Evolutionary conservation across 2,797 vertebrate species (phyloP).

Genomic region (Etheostoma nigrum): DNA sequence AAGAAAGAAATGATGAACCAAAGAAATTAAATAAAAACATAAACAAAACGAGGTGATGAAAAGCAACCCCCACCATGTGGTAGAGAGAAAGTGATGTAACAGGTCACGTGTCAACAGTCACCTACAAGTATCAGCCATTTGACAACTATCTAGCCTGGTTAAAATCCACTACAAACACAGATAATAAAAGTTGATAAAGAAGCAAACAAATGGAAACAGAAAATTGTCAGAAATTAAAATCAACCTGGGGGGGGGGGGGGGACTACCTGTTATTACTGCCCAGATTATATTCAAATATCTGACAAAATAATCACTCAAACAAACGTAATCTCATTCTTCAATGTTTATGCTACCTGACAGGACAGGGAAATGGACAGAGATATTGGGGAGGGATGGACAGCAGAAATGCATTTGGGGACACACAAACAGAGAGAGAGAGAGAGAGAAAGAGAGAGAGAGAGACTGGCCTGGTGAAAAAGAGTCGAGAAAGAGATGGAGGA

Average conservation of each 20-base stretch:
- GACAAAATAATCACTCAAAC: slow-evolving; percentile 48
- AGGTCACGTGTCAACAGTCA: slow-evolving; percentile 75
- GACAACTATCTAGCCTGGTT: slow-evolving; percentile 63
- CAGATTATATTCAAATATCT: slow-evolving; percentile 48
- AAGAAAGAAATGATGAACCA: slow-evolving; percentile 85
- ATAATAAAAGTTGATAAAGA: slow-evolving; percentile 41
- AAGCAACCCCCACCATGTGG: slow-evolving; percentile 79
- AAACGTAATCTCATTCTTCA: slow-evolving; percentile 39
- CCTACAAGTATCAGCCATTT: slow-evolving; percentile 68
- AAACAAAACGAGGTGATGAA: slow-evolving; percentile 81
- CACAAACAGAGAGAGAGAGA: slow-evolving; percentile 55
- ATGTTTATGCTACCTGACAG: slow-evolving; percentile 54
- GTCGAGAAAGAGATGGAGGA: slow-evolving; percentile 64
- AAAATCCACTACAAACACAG: slow-evolving; percentile 63
- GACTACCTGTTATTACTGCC: slow-evolving; percentile 32
- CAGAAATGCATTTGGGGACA: slow-evolving; percentile 65
- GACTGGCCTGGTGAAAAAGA: slow-evolving; percentile 69
- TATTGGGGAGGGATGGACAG: slow-evolving; percentile 61
- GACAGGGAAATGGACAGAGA: slow-evolving; percentile 65
- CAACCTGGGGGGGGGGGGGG: slow-evolving; percentile 33
- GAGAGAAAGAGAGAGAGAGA: slow-evolving; percentile 69
- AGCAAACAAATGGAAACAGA: slow-evolving; percentile 63
- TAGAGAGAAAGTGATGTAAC: slow-evolving; percentile 78
- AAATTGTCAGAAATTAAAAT: slow-evolving; percentile 44
- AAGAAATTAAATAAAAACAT: slow-evolving; percentile 66